These are phyloP conservation scores for Pongo pygmaeus DNA, from an alignment of 2,113 vertebrate genomes.

Conservation along the genomic window DNA sequence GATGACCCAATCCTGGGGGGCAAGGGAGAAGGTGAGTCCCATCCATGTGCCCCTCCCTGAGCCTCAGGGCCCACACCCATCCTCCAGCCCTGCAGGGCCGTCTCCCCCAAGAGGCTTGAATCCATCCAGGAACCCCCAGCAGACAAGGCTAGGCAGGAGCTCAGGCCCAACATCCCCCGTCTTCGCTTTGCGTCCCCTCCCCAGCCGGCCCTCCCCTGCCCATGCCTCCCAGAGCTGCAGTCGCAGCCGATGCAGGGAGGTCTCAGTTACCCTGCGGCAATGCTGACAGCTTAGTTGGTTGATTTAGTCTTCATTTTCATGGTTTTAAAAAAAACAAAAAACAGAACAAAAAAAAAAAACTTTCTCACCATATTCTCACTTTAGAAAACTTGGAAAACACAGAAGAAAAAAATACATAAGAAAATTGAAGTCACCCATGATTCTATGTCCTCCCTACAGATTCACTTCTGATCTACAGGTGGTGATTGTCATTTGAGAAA, in stretches of 20 bases:
- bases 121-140: not conserved
- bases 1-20: conserved; percentile 95
- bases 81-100: not conserved
- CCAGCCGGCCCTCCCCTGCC: accelerated
- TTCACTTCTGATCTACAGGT: accelerated
- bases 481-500: not conserved
- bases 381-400: not conserved
- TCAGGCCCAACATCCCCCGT: not conserved
- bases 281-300: not conserved
- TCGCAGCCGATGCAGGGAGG: not conserved
- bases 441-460: not conserved
- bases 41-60: not conserved
- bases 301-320: not conserved
- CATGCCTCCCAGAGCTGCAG: not conserved
- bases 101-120: not conserved
- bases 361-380: not conserved
- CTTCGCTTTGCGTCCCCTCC: accelerated
- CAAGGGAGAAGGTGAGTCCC: not conserved
- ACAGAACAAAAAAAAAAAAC: not conserved
- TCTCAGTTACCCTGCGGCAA: not conserved
- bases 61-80: not conserved
- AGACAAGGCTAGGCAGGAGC: not conserved
- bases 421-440: not conserved
- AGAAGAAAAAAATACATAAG: not conserved
- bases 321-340: not conserved